These are phyloP conservation scores for Heliornis fulica DNA, from an alignment of 2,113 vertebrate genomes.

Conservation along the genomic window DNA sequence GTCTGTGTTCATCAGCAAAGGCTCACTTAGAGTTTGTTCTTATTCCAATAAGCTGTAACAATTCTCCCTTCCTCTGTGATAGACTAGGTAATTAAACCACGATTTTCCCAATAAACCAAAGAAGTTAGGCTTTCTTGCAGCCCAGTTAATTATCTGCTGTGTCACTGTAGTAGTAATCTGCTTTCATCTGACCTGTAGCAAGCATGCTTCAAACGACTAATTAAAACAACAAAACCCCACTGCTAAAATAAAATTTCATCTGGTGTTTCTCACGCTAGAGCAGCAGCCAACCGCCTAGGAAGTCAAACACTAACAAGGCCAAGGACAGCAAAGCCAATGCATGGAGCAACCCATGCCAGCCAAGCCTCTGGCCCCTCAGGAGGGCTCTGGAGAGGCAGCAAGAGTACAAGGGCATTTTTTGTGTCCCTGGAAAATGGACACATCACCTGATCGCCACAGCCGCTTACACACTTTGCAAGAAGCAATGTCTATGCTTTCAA, in stretches of 20 bases:
- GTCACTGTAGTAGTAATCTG: constrained; percentile 32
- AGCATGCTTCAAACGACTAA: neutral
- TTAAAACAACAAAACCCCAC: constrained; percentile 36
- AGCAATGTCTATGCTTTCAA: neutral
- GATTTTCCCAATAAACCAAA: constrained; percentile 17
- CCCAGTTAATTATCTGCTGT: constrained; percentile 34
- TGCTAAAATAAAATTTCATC: constrained; percentile 15
- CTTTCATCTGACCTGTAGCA: constrained; percentile 30
- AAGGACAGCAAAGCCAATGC: neutral
- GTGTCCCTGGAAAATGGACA: neutral
- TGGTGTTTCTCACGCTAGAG: neutral
- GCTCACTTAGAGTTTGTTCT: neutral
- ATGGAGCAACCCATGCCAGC: neutral
- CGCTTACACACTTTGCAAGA: fast-evolving
- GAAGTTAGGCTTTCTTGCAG: constrained; percentile 12
- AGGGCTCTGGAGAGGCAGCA: neutral
- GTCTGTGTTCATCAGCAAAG: neutral
- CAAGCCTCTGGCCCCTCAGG: neutral
- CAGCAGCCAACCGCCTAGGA: neutral
- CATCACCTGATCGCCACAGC: neutral
- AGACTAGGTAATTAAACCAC: constrained; percentile 26
- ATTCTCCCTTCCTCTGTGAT: constrained; percentile 19
- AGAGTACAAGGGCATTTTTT: neutral
- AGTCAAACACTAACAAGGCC: neutral
- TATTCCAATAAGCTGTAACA: neutral